Conservation (phyloP, 2,888 invertebrate genomes). For the Chloromyia formosa region DNA sequence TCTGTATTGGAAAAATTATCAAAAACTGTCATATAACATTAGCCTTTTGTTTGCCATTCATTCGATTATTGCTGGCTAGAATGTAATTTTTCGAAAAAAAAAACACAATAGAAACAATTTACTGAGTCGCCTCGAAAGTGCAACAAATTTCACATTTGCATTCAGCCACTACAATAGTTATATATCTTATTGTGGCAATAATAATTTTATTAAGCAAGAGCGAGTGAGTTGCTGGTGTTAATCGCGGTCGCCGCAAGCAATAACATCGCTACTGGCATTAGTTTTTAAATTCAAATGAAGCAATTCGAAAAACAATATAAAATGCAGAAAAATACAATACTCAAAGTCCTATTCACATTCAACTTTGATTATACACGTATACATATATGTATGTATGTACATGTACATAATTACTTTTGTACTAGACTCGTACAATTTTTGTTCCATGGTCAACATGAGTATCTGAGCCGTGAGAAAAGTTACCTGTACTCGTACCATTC, state of each 20-base stretch:
- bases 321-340: background rate
- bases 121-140: background rate
- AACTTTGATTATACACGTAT: background rate
- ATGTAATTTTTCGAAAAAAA: too few relatives aligned
- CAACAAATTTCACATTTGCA: background rate
- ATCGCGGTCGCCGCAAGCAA: background rate
- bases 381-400: background rate
- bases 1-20: too few relatives aligned
- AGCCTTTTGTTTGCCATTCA: too few relatives aligned
- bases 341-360: background rate
- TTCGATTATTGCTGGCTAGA: too few relatives aligned
- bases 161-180: background rate
- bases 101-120: too few relatives aligned
- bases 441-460: slow-evolving; percentile 36
- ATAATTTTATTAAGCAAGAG: slow-evolving; percentile 1
- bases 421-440: background rate
- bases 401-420: too few relatives aligned
- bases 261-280: background rate
- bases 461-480: slow-evolving; percentile 41
- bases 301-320: slow-evolving; percentile 36
- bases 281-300: slow-evolving; percentile 32
- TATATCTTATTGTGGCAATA: slow-evolving; percentile 1
- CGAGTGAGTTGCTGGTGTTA: too few relatives aligned
- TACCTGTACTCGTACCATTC: background rate
- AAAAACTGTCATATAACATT: too few relatives aligned